Evolutionary conservation across 2,888 invertebrate genomes (phyloP).

Genomic region (Acrocera orbiculus): DNA sequence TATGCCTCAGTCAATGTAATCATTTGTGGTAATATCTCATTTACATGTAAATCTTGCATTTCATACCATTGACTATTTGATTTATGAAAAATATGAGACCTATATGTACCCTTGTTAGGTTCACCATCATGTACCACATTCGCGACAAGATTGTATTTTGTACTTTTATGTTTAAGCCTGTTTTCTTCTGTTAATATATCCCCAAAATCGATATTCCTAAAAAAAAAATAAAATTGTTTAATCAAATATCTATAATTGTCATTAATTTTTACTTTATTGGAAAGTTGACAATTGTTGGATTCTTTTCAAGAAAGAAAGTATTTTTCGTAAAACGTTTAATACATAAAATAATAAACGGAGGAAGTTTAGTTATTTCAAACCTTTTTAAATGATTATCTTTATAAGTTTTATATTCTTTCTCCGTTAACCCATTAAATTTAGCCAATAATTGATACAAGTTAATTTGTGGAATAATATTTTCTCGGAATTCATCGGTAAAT

Average conservation of each 20-base stretch:
- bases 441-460: constrained; percentile 83
- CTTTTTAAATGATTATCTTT: constrained; percentile 96
- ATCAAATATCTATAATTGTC: constrained; percentile 22
- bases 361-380: constrained; percentile 85
- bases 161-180: constrained; percentile 57
- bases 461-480: constrained; percentile 98
- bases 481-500: constrained; percentile 92
- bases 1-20: constrained; percentile 98
- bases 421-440: constrained; percentile 89
- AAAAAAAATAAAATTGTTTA: constrained; percentile 18
- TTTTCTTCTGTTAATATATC: constrained; percentile 81
- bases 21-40: constrained; percentile 97
- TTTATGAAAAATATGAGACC: constrained; percentile 83
- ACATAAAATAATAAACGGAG: constrained; percentile 87
- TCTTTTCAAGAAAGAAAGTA: constrained; percentile 97
- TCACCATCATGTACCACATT: constrained; percentile 99
- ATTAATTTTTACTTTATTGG: constrained; percentile 97
- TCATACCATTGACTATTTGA: constrained; percentile 73
- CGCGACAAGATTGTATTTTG: constrained; percentile 92
- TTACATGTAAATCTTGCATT: constrained; percentile 96
- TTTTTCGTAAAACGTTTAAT: constrained; percentile 98
- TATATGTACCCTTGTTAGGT: constrained; percentile 83
- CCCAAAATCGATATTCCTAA: constrained; percentile 89
- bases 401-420: constrained; percentile 98
- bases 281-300: constrained; percentile 99